A percentile compares a stretch with the other conserved stretches of the same genome.
Conservation (phyloP, 2,113 vertebrate species). For the Cryptomyrus ogoouensis region DNA sequence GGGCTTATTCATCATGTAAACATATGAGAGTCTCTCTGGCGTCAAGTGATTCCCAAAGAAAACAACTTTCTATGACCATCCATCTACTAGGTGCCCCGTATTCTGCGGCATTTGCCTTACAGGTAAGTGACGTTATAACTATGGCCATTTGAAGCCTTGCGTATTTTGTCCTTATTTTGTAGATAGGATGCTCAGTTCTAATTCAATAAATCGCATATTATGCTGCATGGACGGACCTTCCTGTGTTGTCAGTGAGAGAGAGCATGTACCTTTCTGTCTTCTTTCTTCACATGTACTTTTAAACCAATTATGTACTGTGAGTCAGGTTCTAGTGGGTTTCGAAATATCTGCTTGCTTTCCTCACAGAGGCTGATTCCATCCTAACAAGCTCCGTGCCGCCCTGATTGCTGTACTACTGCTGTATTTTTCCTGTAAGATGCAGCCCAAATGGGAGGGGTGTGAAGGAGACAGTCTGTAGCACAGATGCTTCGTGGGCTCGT, state of each 20-base stretch:
- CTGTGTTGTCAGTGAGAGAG: background rate
- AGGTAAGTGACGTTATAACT: background rate
- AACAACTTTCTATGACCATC: background rate
- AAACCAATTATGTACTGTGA: background rate
- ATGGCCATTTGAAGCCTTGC: background rate
- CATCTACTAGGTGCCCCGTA: background rate
- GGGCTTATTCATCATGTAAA: background rate
- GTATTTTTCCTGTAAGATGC: background rate
- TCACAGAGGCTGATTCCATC: background rate
- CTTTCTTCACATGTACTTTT: background rate
- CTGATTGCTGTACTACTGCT: background rate
- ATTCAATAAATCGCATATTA: background rate
- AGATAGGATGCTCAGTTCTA: background rate
- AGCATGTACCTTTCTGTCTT: background rate
- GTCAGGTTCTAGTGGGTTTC: background rate
- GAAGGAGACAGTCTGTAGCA: background rate
- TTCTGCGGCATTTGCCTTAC: background rate
- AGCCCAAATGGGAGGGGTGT: background rate
- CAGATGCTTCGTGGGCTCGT: conserved; percentile 12
- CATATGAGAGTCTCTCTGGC: background rate
- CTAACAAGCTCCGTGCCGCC: background rate
- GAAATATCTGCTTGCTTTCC: background rate
- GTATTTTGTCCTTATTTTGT: background rate
- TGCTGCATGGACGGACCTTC: background rate
- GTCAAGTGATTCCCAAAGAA: background rate